A percentile compares a stretch with the other conserved stretches of the same genome.
phyloP scores from a whole-genome alignment of 2,797 vertebrate species.

The Tadarida brasiliensis region DNA sequence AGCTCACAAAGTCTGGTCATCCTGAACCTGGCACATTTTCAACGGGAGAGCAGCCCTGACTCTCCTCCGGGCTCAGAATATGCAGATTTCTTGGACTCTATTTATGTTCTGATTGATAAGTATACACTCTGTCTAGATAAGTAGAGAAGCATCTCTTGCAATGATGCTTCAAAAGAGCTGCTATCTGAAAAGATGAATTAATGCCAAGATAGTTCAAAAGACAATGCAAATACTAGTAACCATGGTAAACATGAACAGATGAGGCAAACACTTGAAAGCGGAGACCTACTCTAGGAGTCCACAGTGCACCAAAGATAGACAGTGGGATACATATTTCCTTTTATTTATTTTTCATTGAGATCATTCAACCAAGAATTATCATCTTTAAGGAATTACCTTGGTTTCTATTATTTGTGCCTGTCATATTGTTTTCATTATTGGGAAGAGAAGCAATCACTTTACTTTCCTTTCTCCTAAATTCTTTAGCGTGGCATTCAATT shows the following conservation, averaged over 20 bases:
- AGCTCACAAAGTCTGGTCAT: not conserved
- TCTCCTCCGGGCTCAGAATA: not conserved
- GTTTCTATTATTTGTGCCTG: slow-evolving; percentile 51
- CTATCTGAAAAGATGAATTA: slow-evolving; percentile 82
- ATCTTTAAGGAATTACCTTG: not conserved
- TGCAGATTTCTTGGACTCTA: not conserved
- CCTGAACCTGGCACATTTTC: slow-evolving; percentile 7
- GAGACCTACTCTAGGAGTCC: slow-evolving; percentile 37
- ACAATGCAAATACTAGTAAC: slow-evolving; percentile 71
- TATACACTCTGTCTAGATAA: slow-evolving; percentile 50
- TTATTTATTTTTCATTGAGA: slow-evolving; percentile 50
- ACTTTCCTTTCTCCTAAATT: not conserved
- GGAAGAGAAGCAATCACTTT: not conserved
- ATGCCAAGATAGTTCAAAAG: slow-evolving; percentile 74
- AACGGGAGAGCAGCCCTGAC: not conserved
- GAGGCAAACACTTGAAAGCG: slow-evolving; percentile 68
- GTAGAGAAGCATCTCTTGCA: slow-evolving; percentile 72
- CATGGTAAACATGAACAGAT: slow-evolving; percentile 71
- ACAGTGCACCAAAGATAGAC: slow-evolving; percentile 26
- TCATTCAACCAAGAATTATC: not conserved
- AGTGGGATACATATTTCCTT: not conserved
- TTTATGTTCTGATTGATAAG: slow-evolving; percentile 66
- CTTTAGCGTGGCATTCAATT: not conserved
- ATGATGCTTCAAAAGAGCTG: slow-evolving; percentile 80
- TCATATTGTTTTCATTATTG: not conserved